Evolutionary conservation across 2,888 invertebrate species (phyloP).

Genomic region (Labia minor): DNA sequence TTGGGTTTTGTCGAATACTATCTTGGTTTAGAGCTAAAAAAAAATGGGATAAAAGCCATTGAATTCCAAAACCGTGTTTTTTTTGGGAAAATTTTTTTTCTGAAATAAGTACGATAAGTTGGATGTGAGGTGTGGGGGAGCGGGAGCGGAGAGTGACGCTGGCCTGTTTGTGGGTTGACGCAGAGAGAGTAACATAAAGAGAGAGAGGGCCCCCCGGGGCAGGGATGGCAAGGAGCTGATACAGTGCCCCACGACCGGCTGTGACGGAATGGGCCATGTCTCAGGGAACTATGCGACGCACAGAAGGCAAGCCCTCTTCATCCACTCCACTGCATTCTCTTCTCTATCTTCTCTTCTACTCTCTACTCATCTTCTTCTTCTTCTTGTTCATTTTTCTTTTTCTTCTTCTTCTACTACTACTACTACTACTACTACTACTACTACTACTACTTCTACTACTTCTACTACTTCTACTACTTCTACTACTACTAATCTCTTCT

Average conservation of each 20-base stretch:
- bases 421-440: too few species aligned
- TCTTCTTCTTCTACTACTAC: background rate
- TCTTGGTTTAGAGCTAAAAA: too few species aligned
- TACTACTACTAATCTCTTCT: background rate
- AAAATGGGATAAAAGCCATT: too few species aligned
- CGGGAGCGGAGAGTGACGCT: background rate
- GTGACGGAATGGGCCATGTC: conserved; percentile 80
- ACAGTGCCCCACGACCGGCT: conserved; percentile 67
- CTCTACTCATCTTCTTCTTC: conserved; percentile 8
- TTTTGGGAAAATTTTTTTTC: too few species aligned
- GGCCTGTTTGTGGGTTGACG: conserved; percentile 13
- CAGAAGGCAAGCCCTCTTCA: conserved; percentile 59
- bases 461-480: conserved; percentile 8
- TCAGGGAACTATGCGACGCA: conserved; percentile 83
- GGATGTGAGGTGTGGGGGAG: background rate
- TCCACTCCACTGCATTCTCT: background rate
- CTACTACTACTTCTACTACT: too few species aligned
- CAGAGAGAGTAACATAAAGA: background rate
- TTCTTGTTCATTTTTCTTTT: background rate
- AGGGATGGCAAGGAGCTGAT: conserved; percentile 63
- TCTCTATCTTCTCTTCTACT: conserved; percentile 16
- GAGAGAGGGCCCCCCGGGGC: conserved; percentile 40
- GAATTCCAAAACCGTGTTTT: too few species aligned
- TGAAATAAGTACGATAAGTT: conserved; percentile 3
- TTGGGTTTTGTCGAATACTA: too few species aligned